phyloP scores from a whole-genome alignment of 2,113 vertebrate species.

The Maccullochella peelii region DNA sequence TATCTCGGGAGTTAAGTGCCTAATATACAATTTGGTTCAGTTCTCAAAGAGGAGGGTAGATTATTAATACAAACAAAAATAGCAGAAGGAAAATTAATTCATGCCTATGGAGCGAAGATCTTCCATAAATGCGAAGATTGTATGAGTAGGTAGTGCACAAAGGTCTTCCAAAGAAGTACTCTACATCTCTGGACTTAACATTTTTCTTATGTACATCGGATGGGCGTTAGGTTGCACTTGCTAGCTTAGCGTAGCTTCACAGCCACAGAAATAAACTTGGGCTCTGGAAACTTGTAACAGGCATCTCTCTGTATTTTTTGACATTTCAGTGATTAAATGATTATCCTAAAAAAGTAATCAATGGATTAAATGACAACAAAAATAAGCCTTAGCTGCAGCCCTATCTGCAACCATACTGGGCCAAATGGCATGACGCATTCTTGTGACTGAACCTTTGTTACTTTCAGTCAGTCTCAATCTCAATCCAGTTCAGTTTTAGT shows the following conservation, averaged over 20 bases:
- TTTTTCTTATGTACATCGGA: too few relatives aligned
- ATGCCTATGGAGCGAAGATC: not conserved
- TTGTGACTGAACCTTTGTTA: not conserved
- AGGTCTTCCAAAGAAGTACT: not conserved
- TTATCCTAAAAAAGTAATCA: not conserved
- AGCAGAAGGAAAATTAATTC: conserved; percentile 2
- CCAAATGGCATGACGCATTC: not conserved
- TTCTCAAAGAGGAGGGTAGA: not conserved
- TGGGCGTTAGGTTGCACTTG: too few relatives aligned
- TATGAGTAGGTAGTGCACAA: not conserved
- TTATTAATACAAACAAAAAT: not conserved
- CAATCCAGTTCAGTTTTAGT: not conserved
- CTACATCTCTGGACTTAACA: too few relatives aligned
- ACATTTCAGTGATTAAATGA: not conserved
- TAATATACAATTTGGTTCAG: conserved; percentile 4
- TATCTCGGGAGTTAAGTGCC: conserved; percentile 9
- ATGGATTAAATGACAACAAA: not conserved
- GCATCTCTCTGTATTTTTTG: not conserved
- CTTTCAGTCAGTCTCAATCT: not conserved
- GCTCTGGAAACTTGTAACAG: not conserved
- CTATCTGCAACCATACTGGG: too few relatives aligned
- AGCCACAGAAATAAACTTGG: not conserved
- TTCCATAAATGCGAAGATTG: conserved; percentile 2
- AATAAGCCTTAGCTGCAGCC: not conserved
- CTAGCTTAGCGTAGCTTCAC: not conserved